Conservation (phyloP, 2,113 vertebrate genomes). For the Solea solea region DNA sequence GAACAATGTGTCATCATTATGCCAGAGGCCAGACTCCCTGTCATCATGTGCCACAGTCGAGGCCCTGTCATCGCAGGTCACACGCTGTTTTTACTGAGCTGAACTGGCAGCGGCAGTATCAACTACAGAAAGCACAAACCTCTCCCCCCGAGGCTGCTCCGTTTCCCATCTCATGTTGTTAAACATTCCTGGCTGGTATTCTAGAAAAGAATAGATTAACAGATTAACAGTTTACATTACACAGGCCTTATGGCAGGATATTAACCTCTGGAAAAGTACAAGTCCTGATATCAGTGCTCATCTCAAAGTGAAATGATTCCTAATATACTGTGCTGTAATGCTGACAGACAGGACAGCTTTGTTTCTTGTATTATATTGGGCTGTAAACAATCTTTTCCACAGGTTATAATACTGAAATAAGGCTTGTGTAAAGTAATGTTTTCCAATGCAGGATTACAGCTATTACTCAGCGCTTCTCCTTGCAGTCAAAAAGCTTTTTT, state of each 20-base stretch:
- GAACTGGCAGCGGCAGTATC: neutral
- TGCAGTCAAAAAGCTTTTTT: constrained; percentile 31
- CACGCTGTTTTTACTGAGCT: neutral
- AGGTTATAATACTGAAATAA: constrained; percentile 11
- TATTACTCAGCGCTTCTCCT: constrained; percentile 53
- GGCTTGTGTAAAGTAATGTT: constrained; percentile 19
- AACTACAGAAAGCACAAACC: no score
- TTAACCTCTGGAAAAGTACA: constrained; percentile 13
- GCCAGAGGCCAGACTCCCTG: constrained; percentile 1
- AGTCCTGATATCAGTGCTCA: neutral
- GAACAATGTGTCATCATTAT: neutral
- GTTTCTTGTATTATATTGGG: neutral
- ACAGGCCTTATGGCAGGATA: constrained; percentile 22
- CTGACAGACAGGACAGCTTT: neutral
- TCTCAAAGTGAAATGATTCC: neutral
- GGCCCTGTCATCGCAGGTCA: constrained; percentile 9
- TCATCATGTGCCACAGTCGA: neutral
- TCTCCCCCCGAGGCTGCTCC: no score
- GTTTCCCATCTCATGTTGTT: no score
- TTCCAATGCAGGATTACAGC: constrained; percentile 21
- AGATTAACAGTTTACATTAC: constrained; percentile 15
- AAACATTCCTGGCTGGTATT: constrained; percentile 55
- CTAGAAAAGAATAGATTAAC: constrained; percentile 6
- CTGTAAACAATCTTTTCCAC: neutral
- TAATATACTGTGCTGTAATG: neutral